Evolutionary conservation across 2,888 invertebrate species (phyloP).

Genomic region (Parnassius orleans): DNA sequence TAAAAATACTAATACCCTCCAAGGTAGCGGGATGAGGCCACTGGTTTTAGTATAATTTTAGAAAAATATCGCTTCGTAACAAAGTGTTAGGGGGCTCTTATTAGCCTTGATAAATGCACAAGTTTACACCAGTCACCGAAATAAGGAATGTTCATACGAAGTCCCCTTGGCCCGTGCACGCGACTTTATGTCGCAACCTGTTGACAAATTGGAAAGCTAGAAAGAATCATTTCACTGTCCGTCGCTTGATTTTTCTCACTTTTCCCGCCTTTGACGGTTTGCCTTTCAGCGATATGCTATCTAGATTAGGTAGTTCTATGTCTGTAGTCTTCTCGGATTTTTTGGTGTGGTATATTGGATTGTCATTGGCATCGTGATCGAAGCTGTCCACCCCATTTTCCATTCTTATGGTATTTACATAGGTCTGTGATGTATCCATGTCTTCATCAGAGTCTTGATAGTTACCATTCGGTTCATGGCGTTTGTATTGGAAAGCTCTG

Average conservation of each 20-base stretch:
- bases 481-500: constrained; percentile 50
- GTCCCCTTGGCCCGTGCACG: constrained; percentile 3
- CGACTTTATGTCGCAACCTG: constrained; percentile 48
- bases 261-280: constrained; percentile 56
- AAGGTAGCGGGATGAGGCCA: constrained; percentile 42
- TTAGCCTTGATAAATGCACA: constrained; percentile 56
- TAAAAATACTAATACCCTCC: constrained; percentile 60
- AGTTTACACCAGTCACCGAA: constrained; percentile 60
- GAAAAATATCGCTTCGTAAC: constrained; percentile 50
- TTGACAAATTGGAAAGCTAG: constrained; percentile 70
- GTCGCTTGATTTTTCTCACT: constrained; percentile 61
- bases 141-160: constrained; percentile 54
- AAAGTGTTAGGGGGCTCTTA: constrained; percentile 30
- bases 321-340: constrained; percentile 41
- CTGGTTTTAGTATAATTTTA: constrained; percentile 45
- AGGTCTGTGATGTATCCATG: constrained; percentile 41
- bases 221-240: constrained; percentile 76
- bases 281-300: constrained; percentile 60
- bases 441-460: constrained; percentile 67
- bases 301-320: constrained; percentile 59
- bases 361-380: constrained; percentile 67
- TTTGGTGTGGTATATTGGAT: constrained; percentile 40
- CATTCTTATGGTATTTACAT: constrained; percentile 50
- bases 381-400: constrained; percentile 68
- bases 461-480: constrained; percentile 61